Evolutionary conservation across 2,888 invertebrate genomes (phyloP), one percentile per base, ranked within the genome.

Genomic region (Ypsolopha scabrella): DNA sequence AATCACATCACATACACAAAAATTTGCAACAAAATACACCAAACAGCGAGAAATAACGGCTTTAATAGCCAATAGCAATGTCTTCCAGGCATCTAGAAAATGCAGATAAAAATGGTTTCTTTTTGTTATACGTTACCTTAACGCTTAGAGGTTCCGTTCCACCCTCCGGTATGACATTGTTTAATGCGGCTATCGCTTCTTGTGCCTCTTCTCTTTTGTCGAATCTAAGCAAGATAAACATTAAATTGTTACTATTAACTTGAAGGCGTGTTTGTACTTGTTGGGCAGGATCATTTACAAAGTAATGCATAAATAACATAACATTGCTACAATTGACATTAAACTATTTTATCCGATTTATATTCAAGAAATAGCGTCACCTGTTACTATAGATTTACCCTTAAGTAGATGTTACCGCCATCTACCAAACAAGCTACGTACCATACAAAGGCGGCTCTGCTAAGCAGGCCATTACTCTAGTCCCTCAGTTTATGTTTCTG

Each of bases 131-230:
- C 1, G 33, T 57, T 58, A 83, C 85, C 87, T 93, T 93, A 11
- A 97, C 95, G 58, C 92, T 90, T 45, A 98, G 87, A 24, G 96
- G 93, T 70, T 95, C 93, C 55, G 92, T 91, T 54, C 93, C 93
- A 58, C 95, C 96, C 61, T 94, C 93, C 50, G 95, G 92, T 77
- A 94, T 91, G 56, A 92, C 92, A 60, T 94, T 94, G 75, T 96
- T 94, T 59, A 97, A 81, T 57, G 92, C 91, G 47, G 92, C 90
- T 67, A 97, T 96, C 54, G 97, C 97, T 61, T 93, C 93, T 69
- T 95, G 94, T 14, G 97, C 97, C 75, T 97, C 95, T 69, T 94
- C 94, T 52, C 94, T 90, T 67, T 93, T 94, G 64, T 95, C 94
- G 72, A 89, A 97, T 78, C 95, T 95, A 65, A 13, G 69, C 63